These are phyloP conservation scores for Alaudala cheleensis DNA, from an alignment of 2,113 vertebrate species.

Conservation along the genomic window DNA sequence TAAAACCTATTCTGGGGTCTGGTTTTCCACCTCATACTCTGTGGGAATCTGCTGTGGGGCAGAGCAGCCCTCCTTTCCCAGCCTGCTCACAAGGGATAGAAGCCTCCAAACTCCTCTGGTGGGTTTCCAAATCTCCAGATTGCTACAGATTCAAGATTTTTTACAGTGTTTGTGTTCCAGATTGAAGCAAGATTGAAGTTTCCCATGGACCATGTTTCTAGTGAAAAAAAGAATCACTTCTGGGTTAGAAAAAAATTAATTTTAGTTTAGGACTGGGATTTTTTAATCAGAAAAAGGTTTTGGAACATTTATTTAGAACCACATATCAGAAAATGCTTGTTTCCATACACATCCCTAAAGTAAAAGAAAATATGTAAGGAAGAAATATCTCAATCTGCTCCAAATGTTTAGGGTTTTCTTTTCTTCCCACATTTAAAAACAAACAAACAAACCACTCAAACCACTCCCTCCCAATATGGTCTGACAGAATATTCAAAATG, in stretches of 20 bases:
- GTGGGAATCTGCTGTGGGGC: not conserved
- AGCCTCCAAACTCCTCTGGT: not conserved
- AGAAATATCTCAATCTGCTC: not conserved
- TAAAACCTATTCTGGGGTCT: fast-evolving
- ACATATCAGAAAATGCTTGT: not conserved
- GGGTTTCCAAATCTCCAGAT: not conserved
- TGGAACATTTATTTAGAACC: not conserved
- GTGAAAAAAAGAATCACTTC: not conserved
- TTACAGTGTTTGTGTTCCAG: not conserved
- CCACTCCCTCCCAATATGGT: not conserved
- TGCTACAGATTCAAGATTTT: not conserved
- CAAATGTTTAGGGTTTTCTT: not conserved
- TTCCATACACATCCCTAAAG: not conserved
- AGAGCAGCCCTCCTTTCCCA: not conserved
- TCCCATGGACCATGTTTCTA: not conserved
- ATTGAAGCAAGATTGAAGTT: not conserved
- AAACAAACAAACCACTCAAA: not conserved
- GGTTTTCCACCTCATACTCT: not conserved
- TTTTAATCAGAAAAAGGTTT: not conserved
- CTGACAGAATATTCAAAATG: not conserved
- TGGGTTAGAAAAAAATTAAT: not conserved
- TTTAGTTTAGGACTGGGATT: not conserved
- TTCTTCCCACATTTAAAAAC: not conserved
- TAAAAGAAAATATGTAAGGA: not conserved
- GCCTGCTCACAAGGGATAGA: not conserved